Evolutionary conservation across 2,797 vertebrate genomes (phyloP).

Genomic region (Pipistrellus nathusii): DNA sequence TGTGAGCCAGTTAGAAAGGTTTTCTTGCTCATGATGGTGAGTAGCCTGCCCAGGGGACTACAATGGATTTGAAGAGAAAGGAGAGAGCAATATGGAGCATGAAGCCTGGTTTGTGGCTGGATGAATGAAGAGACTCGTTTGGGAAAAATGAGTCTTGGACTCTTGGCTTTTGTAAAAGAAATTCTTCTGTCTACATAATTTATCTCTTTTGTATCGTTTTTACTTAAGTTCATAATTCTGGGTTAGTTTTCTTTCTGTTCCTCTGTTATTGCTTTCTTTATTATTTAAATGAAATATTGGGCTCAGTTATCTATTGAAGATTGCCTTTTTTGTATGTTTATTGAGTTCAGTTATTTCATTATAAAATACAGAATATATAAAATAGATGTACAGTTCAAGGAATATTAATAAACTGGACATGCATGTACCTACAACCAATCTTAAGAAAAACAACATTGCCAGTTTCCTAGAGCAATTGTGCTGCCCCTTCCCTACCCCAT

Average conservation of each 20-base stretch:
- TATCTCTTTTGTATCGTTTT: not conserved
- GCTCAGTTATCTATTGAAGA: not conserved
- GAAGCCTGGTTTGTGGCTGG: conserved; percentile 9
- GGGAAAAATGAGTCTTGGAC: not conserved
- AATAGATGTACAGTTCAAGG: not conserved
- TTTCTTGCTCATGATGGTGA: not conserved
- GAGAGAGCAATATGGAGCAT: not conserved
- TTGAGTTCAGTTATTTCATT: not conserved
- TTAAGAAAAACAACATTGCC: not conserved
- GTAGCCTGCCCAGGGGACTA: not conserved
- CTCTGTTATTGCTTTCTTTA: not conserved
- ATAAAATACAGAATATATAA: not conserved
- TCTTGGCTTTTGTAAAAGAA: conserved; percentile 1
- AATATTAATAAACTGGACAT: not conserved
- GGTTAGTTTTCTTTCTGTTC: conserved; percentile 42
- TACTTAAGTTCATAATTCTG: conserved; percentile 13
- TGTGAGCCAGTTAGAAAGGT: not conserved
- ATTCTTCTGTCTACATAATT: not conserved
- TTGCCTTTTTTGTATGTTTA: conserved; percentile 9
- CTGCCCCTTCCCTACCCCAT: too few species aligned
- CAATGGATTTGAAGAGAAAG: not conserved
- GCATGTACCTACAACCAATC: not conserved
- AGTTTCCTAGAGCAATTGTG: not conserved
- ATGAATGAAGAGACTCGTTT: not conserved
- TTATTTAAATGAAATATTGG: conserved; percentile 1